A percentile compares a stretch with the other conserved stretches of the same genome.
Conservation (phyloP, 2,797 vertebrate species). For the Lindbergichthys nudifrons region DNA sequence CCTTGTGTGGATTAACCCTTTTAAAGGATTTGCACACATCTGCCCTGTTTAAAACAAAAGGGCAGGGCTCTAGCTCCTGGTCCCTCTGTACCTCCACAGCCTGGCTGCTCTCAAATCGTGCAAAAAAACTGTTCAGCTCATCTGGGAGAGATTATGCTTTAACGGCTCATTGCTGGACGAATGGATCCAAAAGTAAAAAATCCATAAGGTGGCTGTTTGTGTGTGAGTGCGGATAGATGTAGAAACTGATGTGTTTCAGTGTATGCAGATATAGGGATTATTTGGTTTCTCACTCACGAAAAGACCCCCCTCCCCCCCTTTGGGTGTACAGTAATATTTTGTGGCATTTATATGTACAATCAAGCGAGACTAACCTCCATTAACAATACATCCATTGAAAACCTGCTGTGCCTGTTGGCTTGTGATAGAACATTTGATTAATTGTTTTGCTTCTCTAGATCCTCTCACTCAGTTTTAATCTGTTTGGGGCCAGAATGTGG, state of each 20-base stretch:
- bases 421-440: constrained; percentile 23
- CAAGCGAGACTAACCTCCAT: constrained; percentile 10
- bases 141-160: too few relatives aligned
- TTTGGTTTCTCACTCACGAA: background rate
- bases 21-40: too few relatives aligned
- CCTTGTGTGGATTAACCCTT: too few relatives aligned
- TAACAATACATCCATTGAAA: constrained; percentile 25
- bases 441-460: constrained; percentile 23
- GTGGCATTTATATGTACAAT: constrained; percentile 15
- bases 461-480: constrained; percentile 27
- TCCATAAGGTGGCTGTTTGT: background rate
- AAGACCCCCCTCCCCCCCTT: background rate
- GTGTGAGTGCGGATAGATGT: too few relatives aligned
- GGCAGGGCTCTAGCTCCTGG: too few relatives aligned
- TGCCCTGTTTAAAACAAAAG: too few relatives aligned
- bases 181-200: constrained; percentile 14
- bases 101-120: too few relatives aligned
- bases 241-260: background rate
- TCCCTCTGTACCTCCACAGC: too few relatives aligned
- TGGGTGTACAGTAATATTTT: background rate
- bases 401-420: constrained; percentile 16
- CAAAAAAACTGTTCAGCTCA: too few relatives aligned
- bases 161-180: constrained; percentile 9
- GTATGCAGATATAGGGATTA: constrained; percentile 5
- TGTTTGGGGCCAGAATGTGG: constrained; percentile 22